Evolutionary conservation across 1,140 invertebrate species (phyloP).

Genomic region (Heliothis virescens): DNA sequence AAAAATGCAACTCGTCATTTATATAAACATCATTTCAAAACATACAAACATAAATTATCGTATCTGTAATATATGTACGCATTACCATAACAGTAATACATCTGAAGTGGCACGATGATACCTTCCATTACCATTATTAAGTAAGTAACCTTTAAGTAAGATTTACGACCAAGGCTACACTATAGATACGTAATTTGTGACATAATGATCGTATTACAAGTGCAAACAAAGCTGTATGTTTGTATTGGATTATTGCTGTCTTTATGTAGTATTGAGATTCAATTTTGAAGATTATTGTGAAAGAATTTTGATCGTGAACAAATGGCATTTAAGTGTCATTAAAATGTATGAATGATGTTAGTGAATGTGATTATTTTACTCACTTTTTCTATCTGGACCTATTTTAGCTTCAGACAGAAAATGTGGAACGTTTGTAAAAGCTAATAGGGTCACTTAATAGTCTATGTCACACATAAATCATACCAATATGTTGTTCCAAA

Average conservation of each 20-base stretch:
- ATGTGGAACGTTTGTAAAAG: too few relatives aligned
- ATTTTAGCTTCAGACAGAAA: too few relatives aligned
- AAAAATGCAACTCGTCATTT: not conserved
- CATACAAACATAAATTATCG: constrained; percentile 7
- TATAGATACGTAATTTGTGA: constrained; percentile 17
- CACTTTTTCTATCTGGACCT: too few relatives aligned
- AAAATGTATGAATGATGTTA: too few relatives aligned
- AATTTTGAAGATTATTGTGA: not conserved
- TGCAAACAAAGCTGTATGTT: not conserved
- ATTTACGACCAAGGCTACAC: constrained; percentile 24
- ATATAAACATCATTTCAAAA: constrained; percentile 2
- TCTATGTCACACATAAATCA: too few relatives aligned
- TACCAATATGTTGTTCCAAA: too few relatives aligned
- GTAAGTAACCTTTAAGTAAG: constrained; percentile 36
- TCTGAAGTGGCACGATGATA: constrained; percentile 17
- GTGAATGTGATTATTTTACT: too few relatives aligned
- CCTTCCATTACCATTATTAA: constrained; percentile 22
- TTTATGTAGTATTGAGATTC: not conserved
- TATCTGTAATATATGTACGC: not conserved
- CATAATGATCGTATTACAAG: constrained; percentile 25
- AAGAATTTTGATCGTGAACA: constrained; percentile 15
- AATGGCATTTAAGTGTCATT: not conserved
- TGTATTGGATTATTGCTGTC: not conserved
- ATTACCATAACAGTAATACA: constrained; percentile 16
- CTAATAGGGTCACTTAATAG: too few relatives aligned